These are phyloP conservation scores for Troides oblongomaculatus DNA, from an alignment of 2,888 invertebrate genomes.

Conservation along the genomic window DNA sequence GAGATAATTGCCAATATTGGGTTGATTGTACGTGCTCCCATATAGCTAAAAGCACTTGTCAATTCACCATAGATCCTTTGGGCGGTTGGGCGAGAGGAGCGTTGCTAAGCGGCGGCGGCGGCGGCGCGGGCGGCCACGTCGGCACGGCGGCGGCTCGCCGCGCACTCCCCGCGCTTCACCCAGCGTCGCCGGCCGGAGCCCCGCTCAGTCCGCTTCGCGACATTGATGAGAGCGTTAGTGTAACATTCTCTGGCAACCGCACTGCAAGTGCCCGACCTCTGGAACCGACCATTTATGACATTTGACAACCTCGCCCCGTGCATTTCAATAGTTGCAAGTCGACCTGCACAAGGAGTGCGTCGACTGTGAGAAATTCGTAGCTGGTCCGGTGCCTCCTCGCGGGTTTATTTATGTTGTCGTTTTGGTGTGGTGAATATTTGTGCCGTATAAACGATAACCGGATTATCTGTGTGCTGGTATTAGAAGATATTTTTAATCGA, in stretches of 20 bases:
- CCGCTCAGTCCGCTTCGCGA: constrained; percentile 66
- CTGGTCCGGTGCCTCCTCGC: constrained; percentile 61
- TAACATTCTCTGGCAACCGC: constrained; percentile 46
- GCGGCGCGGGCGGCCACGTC: constrained; percentile 65
- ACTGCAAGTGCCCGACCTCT: constrained; percentile 72
- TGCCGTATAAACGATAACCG: constrained; percentile 78
- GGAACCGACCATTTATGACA: constrained; percentile 75
- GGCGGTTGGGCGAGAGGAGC: constrained; percentile 40
- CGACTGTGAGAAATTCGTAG: constrained; percentile 54
- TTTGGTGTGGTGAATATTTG: constrained; percentile 79
- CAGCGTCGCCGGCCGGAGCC: constrained; percentile 36
- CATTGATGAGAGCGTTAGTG: constrained; percentile 59
- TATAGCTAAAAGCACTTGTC: constrained; percentile 21
- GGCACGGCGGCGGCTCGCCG: constrained; percentile 41
- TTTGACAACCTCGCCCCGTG: constrained; percentile 79
- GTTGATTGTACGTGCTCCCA: constrained; percentile 1
- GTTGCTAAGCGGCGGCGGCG: constrained; percentile 56
- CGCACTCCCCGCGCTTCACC: constrained; percentile 37
- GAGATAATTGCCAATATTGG: background rate
- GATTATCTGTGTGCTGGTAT: constrained; percentile 75
- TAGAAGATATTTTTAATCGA: constrained; percentile 74
- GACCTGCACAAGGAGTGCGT: constrained; percentile 68
- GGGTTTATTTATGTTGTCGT: constrained; percentile 79
- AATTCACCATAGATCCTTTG: constrained; percentile 29
- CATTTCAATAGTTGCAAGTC: constrained; percentile 72